Base-by-base conservation (phyloP, 2,888 invertebrate species). In the Cabera pusaria region DNA sequence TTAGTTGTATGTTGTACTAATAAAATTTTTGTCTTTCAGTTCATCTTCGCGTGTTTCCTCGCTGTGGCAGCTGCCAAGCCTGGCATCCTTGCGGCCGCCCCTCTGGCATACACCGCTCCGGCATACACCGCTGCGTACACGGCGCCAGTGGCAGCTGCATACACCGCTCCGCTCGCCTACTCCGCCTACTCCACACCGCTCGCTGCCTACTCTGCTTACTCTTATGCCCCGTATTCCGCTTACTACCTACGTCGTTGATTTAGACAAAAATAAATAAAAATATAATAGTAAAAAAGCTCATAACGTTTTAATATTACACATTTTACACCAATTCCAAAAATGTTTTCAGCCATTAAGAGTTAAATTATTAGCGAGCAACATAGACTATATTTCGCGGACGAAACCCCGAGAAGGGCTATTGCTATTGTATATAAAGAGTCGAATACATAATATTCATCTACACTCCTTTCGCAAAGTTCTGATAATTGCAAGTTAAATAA, bases 31-130 rank as follows among this genome's bases (percentile, higher is more conserved):
- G 44, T 39, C 58, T 78, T 63, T 5, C 65, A 91, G 91, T 66
- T 77, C 46, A 50, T 80, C 44, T 70, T 90, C 67, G 73, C 82
- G 26, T 90, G 88, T 56, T 66, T 91, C 56, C 52, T 91, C 72
- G 90, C 86, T 12, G 52, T 85, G 41, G 90, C 83, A 24, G 72
- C 78, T 19, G 88, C 90, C 33, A 81, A 83, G 55, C 87, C 89
- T 23, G 69, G 61, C 14, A 38, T 76, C 22, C 51, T 75, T 56
- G 81, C 78, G 22, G 74, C 73, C 3, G 73, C 77, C 1, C 71
- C 72, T 2, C 32, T 68, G 9, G 71, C 73, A 8, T 77, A 76
- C 61, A 64, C 68, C 10, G 66, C 80, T 5, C 69, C 76, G 3
- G 75, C 79, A 0, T 66, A 71, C 52, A 65, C 74, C 33, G 64